phyloP scores from a whole-genome alignment of 2,888 invertebrate genomes.

The Synergus umbraculus region DNA sequence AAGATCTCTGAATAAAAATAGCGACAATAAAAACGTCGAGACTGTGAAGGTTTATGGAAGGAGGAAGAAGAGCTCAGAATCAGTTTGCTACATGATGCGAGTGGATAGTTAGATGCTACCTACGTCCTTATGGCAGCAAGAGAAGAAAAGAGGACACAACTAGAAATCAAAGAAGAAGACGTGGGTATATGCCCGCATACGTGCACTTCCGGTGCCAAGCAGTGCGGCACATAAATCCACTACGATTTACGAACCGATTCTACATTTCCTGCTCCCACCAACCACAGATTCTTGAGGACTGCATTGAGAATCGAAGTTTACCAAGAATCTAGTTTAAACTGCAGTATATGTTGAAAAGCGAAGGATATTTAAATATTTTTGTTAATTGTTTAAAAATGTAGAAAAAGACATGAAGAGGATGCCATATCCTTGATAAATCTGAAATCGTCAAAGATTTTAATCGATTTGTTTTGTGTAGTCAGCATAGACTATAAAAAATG shows the following conservation, averaged over 20 bases:
- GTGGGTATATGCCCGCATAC: constrained; percentile 43
- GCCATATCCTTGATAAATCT: too few relatives aligned
- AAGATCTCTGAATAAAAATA: neutral
- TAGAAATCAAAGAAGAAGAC: constrained; percentile 46
- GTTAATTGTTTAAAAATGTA: too few relatives aligned
- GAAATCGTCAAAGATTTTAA: too few relatives aligned
- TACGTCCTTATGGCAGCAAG: neutral
- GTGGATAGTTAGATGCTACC: constrained; percentile 8
- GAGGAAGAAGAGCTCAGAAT: constrained; percentile 12
- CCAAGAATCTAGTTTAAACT: too few relatives aligned
- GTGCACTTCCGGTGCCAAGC: constrained; percentile 52
- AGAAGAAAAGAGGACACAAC: constrained; percentile 33
- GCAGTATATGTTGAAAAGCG: too few relatives aligned
- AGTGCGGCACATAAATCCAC: constrained; percentile 52
- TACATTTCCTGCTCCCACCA: constrained; percentile 52
- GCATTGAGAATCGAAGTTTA: neutral
- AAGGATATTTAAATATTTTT: too few relatives aligned
- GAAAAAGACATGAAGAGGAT: too few relatives aligned
- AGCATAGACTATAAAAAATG: too few relatives aligned
- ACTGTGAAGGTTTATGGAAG: constrained; percentile 23
- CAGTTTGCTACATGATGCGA: constrained; percentile 1
- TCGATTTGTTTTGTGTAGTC: too few relatives aligned
- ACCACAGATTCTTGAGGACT: constrained; percentile 45
- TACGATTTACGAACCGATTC: constrained; percentile 56
- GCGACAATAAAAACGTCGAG: constrained; percentile 11